A percentile compares a stretch with the other conserved stretches of the same genome.
These are phyloP conservation scores for Paradoxurus hermaphroditus DNA, from an alignment of 2,113 vertebrate genomes.

Conservation along the genomic window DNA sequence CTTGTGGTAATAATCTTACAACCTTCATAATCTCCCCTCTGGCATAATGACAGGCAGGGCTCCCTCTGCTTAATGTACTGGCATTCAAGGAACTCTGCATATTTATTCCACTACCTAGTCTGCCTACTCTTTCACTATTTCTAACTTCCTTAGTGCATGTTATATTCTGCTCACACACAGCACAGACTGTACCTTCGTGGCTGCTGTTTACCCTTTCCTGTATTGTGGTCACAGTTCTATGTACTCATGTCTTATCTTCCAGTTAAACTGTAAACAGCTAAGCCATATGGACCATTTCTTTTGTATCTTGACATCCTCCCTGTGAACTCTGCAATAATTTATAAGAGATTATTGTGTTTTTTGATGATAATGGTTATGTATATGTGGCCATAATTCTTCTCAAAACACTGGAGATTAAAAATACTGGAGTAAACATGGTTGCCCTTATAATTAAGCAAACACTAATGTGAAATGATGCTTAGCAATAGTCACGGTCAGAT, in stretches of 20 bases:
- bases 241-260: background rate
- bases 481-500: background rate
- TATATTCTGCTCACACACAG: no score
- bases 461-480: background rate
- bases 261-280: background rate
- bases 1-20: background rate
- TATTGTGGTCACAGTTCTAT: background rate
- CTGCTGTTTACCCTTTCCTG: background rate
- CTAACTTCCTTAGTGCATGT: background rate
- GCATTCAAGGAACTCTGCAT: background rate
- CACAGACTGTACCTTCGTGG: background rate
- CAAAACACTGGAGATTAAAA: background rate
- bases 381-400: background rate
- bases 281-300: background rate
- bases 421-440: background rate
- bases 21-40: background rate
- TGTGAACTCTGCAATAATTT: background rate
- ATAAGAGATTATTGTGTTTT: background rate
- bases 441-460: background rate
- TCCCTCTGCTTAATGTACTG: background rate
- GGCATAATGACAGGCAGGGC: background rate
- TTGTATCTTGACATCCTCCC: background rate
- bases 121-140: background rate
- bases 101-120: background rate
- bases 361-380: background rate